phyloP scores from a whole-genome alignment of 2,797 vertebrate genomes.

The Melanotaenia parkinsoni region DNA sequence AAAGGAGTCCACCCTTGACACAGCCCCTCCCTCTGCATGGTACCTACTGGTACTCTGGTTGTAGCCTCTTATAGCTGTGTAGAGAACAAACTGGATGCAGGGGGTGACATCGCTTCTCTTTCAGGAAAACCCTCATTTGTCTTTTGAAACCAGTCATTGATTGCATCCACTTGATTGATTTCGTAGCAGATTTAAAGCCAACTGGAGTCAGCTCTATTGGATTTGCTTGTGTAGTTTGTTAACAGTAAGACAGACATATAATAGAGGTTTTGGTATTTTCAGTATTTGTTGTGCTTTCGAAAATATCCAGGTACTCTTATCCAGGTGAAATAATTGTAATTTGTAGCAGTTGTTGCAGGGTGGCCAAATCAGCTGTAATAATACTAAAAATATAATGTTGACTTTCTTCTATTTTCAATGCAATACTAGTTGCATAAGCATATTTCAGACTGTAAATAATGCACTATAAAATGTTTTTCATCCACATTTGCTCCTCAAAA shows the following conservation, averaged over 20 bases:
- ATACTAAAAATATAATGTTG: constrained; percentile 53
- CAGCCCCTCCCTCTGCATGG: constrained; percentile 69
- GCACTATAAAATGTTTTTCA: constrained; percentile 40
- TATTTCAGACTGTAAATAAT: constrained; percentile 67
- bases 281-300: constrained; percentile 73
- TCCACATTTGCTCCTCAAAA: constrained; percentile 30
- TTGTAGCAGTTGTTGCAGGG: constrained; percentile 84
- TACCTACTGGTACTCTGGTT: constrained; percentile 61
- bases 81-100: constrained; percentile 49
- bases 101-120: constrained; percentile 6
- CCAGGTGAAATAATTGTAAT: constrained; percentile 84
- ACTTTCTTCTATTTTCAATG: constrained; percentile 67
- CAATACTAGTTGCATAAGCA: constrained; percentile 65
- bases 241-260: constrained; percentile 51
- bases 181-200: constrained; percentile 37
- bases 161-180: constrained; percentile 42
- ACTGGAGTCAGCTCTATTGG: constrained; percentile 48
- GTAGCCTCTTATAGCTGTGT: constrained; percentile 61
- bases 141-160: constrained; percentile 62
- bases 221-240: constrained; percentile 63
- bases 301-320: constrained; percentile 85
- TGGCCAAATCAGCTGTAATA: constrained; percentile 74
- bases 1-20: constrained; percentile 10
- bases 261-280: constrained; percentile 61
- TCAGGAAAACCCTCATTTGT: constrained; percentile 65